A percentile compares a stretch with the other conserved stretches of the same genome.
Evolutionary conservation across 2,888 invertebrate species (phyloP).

Genomic region (Aleiodes leptofemur): DNA sequence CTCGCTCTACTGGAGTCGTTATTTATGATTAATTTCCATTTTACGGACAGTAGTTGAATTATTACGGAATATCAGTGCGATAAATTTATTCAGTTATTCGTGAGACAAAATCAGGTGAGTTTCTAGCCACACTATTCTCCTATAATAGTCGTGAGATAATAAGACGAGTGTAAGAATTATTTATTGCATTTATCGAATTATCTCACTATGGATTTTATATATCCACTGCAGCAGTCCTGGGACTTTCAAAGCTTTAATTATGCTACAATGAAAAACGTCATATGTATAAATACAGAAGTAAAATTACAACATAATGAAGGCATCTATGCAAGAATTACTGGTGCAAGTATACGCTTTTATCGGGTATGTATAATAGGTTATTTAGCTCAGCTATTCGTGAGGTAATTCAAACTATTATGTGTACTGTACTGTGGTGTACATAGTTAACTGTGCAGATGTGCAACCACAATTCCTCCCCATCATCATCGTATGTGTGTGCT

Average conservation of each 20-base stretch:
- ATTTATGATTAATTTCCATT: slow-evolving; percentile 47
- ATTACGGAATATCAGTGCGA: slow-evolving; percentile 38
- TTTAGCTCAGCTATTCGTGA: slow-evolving; percentile 63
- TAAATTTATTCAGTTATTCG: slow-evolving; percentile 30
- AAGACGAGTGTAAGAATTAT: slow-evolving; percentile 1
- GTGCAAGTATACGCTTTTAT: slow-evolving; percentile 47
- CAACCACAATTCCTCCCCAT: slow-evolving; percentile 21
- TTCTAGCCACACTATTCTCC: no score
- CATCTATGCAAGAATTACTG: slow-evolving; percentile 34
- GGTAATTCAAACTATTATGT: slow-evolving; percentile 56
- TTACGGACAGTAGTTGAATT: slow-evolving; percentile 39
- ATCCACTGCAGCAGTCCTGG: not conserved
- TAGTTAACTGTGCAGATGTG: slow-evolving; percentile 39
- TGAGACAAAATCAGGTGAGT: not conserved
- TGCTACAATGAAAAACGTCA: slow-evolving; percentile 7
- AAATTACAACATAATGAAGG: slow-evolving; percentile 30
- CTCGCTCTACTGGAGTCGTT: slow-evolving; percentile 36
- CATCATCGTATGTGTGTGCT: not conserved
- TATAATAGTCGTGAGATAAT: slow-evolving; percentile 8
- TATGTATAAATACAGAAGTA: slow-evolving; percentile 1
- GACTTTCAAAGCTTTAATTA: slow-evolving; percentile 9
- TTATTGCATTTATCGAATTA: slow-evolving; percentile 19
- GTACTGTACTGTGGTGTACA: slow-evolving; percentile 33
- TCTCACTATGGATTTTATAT: slow-evolving; percentile 12
- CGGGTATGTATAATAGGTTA: slow-evolving; percentile 69